Base-by-base conservation (phyloP, 2,888 invertebrate genomes). In the Melipona beecheii region DNA sequence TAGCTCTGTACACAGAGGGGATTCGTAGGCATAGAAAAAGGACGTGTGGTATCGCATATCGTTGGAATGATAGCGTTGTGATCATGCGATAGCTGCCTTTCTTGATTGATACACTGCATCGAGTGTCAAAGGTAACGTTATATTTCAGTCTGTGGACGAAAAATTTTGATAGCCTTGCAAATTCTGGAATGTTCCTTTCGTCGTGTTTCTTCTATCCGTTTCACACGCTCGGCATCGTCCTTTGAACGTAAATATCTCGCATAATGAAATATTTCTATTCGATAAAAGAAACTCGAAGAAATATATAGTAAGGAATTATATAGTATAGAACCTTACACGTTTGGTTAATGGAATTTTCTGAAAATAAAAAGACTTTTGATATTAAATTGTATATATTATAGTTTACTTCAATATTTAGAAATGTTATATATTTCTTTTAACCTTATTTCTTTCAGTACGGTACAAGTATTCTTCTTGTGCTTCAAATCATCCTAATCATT, bases 71-170 rank as follows among this genome's bases (percentile, higher is more conserved):
- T 83, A 78, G 75, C 77, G 74, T 36, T 72, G 69, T 74, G 80
- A 81, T 86, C 85, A 85, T 70, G 78, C 78, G 86, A 86, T 85
- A 83, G 69, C 68, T 78, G 72, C 60, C 81, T 75, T 74, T 36
- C 60, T 60, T 83, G 75, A 77, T 85, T 85, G 86, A 86, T 83
- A 73, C 85, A 85, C 85, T 86, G 83, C 83, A n/a, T 76, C 78
- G 85, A 75, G 71, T 85, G 85, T 85, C 85, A 85, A 86, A 79
- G 85, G 83, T 70, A 85, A 78, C 80, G 83, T 83, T 85, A 83
- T 79, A 83, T 83, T 83, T 80, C 79, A 71, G 68, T 64, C 64
- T 64, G 58, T 15, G 64, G 50, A 5, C 49, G 50, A 74, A 73
- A 79, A 82, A 65, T 70, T 81, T 54, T 71, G 81, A 74, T 69